Evolutionary conservation across 2,888 invertebrate species (phyloP), one percentile per base, ranked within the genome.

Genomic region (Orchestes rusci): DNA sequence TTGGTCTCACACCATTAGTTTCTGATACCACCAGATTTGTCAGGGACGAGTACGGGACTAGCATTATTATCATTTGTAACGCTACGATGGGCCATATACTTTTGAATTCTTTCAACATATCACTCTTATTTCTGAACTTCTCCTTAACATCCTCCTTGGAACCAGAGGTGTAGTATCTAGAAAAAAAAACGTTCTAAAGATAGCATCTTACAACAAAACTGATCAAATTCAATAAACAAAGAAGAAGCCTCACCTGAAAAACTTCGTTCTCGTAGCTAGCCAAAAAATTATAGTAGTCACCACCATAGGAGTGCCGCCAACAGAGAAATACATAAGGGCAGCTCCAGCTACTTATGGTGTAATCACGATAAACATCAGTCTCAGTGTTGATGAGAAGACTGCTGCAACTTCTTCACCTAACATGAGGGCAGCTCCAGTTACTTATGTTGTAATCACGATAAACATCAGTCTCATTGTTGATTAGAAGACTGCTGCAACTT

Each of bases 311-410:
- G 19, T 5, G 30, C 40, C 43, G 2, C 55, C 56, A 29, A 44
- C 39, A 1, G 27, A 15, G 17, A 56, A 55, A 31, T 55, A 56
- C 2, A 55, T 38, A 7, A 52, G 28, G 7, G 56, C 56, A 5
- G 50, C 38, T 12, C 47, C 42, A 8, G 32, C 48, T 2, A 52
- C 39, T 16, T 44, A 50, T 3, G 44, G 43, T 15, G 52, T 52
- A 16, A 54, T 30, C 1, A 48, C 19, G 23, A 56, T 43, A 1
- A 52, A 52, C 4, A 53, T 23, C 15, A 56, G 42, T 27, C 55
- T 47, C 15, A 49, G 13, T 2, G 16, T 15, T 8, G 45, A 28
- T 34, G 38, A 37, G 33, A 45, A 49, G 3, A 49, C 16, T n/a
- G 13, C 30, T 4, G 45, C 42, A 3, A 40, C 33, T 3, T 45